Base-by-base conservation (phyloP, 2,888 invertebrate genomes). In the Quadroppia sp. region DNA sequence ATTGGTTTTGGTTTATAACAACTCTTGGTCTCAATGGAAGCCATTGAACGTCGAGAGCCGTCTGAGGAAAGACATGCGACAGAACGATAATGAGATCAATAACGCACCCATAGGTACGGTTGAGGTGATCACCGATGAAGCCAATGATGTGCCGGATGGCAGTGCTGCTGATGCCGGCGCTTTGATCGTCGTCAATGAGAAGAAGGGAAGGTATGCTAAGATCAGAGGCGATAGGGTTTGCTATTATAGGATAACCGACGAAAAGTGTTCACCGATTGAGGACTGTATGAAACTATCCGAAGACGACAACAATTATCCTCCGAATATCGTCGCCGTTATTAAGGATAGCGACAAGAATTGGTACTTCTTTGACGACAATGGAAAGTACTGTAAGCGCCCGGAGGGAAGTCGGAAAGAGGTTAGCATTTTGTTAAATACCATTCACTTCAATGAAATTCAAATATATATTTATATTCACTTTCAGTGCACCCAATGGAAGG, bases 1-100 rank as follows among this genome's bases (percentile, higher is more conserved):
- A 4, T 30, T 59, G 20, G 59, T 59, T 59, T 7, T 59, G 9
- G 59, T 59, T 20, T 59, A 59, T 15, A 17, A 1, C 15, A 59
- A 59, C n/a, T 30, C 11, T 30, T 59, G 59, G 59, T 59, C 59
- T 15, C 59, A 59, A 17, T 59, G 59, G 59, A 59, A 25, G 30
- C 13, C 30, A 23, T 20, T 17, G 20, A 2, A 9, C 2, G 23
- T 1, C 1, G 53, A 53, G 7, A 53, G 25, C 13, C 7, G 7
- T 23, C 2, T 17, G 2, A 20, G 25, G 2, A 59, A 59, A 28
- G 17, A 30, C 28, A 59, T 59, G 59, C 28, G 59, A 9, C 6
- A 59, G 13, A 59, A 59, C 20, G 30, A 59, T 28, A 59, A 28
- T 28, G 28, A 59, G 17, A 17, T 59, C 6, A 28, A 30, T 30